phyloP scores from a whole-genome alignment of 2,888 invertebrate species.

The Acanthococcus lagerstroemiae region DNA sequence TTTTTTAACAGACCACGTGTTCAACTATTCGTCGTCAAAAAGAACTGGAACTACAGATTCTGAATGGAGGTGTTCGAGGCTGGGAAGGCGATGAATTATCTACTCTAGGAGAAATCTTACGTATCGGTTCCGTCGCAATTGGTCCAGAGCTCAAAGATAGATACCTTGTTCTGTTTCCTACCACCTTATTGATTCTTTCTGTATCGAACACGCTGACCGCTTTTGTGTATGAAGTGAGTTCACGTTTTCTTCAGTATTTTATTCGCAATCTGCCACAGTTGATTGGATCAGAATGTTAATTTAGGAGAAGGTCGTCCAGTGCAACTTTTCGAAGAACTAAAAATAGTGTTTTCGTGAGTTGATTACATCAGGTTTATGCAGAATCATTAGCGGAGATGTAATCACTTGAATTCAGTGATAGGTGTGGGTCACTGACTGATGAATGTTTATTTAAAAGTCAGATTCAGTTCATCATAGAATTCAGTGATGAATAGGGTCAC shows the following conservation, averaged over 20 bases:
- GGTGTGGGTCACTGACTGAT: too few relatives aligned
- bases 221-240: constrained; percentile 80
- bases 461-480: too few relatives aligned
- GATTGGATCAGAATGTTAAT: neutral
- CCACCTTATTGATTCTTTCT: constrained; percentile 76
- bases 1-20: constrained; percentile 61
- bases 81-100: constrained; percentile 81
- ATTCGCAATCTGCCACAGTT: neutral
- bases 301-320: too few relatives aligned
- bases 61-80: constrained; percentile 85
- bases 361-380: too few relatives aligned
- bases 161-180: constrained; percentile 84
- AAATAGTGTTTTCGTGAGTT: too few relatives aligned
- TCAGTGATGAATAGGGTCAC: too few relatives aligned
- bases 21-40: constrained; percentile 81
- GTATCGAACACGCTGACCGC: constrained; percentile 87
- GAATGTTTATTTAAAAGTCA: too few relatives aligned
- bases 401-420: too few relatives aligned
- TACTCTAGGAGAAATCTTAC: constrained; percentile 74
- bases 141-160: constrained; percentile 76
- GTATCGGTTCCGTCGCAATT: constrained; percentile 85
- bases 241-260: neutral
- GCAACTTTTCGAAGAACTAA: too few relatives aligned
- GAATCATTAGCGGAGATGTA: too few relatives aligned
- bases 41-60: constrained; percentile 89